A percentile compares a stretch with the other conserved stretches of the same genome.
phyloP scores from a whole-genome alignment of 2,888 invertebrate genomes.

The Mayetiola destructor region DNA sequence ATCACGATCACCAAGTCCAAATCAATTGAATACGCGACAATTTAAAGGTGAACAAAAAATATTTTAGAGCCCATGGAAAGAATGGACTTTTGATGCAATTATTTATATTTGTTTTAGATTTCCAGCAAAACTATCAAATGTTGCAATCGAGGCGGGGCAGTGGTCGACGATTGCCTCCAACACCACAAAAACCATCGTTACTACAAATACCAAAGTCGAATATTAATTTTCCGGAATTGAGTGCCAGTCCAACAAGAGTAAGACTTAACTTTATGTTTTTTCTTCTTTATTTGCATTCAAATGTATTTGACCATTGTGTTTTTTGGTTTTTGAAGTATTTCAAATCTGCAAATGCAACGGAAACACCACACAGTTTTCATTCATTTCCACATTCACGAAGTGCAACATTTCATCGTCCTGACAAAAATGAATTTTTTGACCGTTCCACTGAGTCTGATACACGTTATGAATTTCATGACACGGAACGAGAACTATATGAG shows the following conservation, averaged over 20 bases:
- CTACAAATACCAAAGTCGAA: constrained; percentile 70
- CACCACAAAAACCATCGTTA: constrained; percentile 87
- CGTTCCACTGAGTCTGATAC: too few relatives aligned
- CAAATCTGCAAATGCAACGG: not conserved
- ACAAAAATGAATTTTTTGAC: not conserved
- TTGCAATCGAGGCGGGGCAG: constrained; percentile 50
- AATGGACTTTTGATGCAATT: not conserved
- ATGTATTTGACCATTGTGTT: not conserved
- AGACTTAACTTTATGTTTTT: too few relatives aligned
- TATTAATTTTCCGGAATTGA: constrained; percentile 84
- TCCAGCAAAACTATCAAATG: constrained; percentile 35
- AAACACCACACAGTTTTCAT: not conserved
- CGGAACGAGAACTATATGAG: not conserved
- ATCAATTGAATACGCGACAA: constrained; percentile 35
- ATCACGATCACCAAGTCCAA: constrained; percentile 38
- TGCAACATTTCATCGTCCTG: not conserved
- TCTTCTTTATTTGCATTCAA: too few relatives aligned
- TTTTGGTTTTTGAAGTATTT: not conserved
- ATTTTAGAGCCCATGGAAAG: constrained; percentile 13
- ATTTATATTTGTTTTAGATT: not conserved
- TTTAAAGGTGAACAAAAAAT: constrained; percentile 35
- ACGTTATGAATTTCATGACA: not conserved
- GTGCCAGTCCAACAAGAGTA: constrained; percentile 74
- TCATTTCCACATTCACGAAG: not conserved
- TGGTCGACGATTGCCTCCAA: constrained; percentile 70